Evolutionary conservation across 2,113 vertebrate species (phyloP).

Genomic region (Sardina pilchardus): DNA sequence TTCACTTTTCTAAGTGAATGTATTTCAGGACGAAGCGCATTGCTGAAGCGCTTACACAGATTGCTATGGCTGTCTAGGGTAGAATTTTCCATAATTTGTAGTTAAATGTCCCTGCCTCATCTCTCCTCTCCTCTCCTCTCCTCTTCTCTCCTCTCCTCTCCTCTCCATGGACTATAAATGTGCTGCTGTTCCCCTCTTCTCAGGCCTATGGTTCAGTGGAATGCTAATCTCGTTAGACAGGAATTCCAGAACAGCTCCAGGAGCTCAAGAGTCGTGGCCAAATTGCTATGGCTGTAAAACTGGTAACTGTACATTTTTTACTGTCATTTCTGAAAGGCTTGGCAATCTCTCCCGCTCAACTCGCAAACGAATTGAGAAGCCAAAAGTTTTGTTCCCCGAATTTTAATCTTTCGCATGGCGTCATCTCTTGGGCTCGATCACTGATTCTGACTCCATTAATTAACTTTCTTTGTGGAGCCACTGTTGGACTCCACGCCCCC

Average conservation of each 20-base stretch:
- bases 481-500: neutral
- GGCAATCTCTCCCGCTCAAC: neutral
- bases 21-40: no score
- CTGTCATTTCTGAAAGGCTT: neutral
- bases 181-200: constrained; percentile 24
- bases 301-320: constrained; percentile 25
- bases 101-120: neutral
- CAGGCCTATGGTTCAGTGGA: constrained; percentile 14
- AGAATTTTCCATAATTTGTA: neutral
- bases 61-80: no score
- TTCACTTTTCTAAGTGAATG: neutral
- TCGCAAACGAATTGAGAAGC: neutral
- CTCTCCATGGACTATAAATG: neutral
- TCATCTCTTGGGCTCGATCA: neutral
- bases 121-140: neutral
- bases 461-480: neutral
- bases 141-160: neutral
- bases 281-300: constrained; percentile 46
- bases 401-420: neutral
- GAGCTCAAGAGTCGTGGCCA: constrained; percentile 34
- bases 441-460: neutral
- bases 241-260: constrained; percentile 46
- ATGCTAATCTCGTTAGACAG: constrained; percentile 51
- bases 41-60: no score
- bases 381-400: neutral